These are phyloP conservation scores for Plebejus argus DNA, from an alignment of 2,888 invertebrate genomes.

Conservation along the genomic window DNA sequence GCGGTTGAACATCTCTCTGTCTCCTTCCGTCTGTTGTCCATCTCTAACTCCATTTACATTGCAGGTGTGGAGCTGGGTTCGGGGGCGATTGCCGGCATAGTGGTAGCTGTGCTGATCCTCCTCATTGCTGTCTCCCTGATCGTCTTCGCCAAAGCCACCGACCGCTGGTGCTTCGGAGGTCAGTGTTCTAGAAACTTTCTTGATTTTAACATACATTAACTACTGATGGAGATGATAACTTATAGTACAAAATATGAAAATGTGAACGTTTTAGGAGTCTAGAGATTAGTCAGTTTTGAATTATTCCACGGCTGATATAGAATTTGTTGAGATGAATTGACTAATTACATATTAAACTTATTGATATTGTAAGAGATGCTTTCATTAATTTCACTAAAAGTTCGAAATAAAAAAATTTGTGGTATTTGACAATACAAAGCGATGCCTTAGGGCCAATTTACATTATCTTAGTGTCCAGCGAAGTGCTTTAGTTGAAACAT, in stretches of 20 bases:
- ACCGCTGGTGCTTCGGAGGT: slow-evolving; percentile 94
- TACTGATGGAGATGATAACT: background rate
- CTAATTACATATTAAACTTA: background rate
- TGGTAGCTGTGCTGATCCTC: slow-evolving; percentile 84
- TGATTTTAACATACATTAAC: slow-evolving; percentile 15
- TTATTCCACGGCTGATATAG: background rate
- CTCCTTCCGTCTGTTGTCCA: background rate
- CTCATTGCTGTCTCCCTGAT: slow-evolving; percentile 83
- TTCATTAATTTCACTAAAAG: no score
- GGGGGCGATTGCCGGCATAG: slow-evolving; percentile 89
- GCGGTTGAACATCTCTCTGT: background rate
- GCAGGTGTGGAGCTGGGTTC: slow-evolving; percentile 86
- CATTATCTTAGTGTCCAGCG: no score
- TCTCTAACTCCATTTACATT: slow-evolving; percentile 34
- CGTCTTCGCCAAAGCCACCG: slow-evolving; percentile 89
- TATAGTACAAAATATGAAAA: background rate
- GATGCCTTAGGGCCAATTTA: no score
- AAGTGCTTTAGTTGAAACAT: no score
- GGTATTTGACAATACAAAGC: no score
- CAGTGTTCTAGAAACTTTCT: slow-evolving; percentile 39
- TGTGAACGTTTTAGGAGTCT: background rate
- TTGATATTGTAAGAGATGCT: background rate
- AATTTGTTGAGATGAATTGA: background rate
- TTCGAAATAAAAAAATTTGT: no score
- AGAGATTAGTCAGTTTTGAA: background rate